Base-by-base conservation (phyloP, 2,888 invertebrate species). In the Sepioteuthis lessoniana region DNA sequence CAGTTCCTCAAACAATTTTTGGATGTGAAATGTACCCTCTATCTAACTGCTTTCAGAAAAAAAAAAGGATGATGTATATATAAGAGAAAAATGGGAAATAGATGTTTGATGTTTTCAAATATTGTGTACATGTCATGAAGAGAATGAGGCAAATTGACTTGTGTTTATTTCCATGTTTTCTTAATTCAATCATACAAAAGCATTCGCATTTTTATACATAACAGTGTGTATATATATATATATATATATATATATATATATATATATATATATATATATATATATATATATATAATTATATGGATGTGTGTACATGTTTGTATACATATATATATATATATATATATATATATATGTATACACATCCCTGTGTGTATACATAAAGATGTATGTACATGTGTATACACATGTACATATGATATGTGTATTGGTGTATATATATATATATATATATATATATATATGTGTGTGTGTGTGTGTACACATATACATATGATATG, bases 91-190 rank as follows among this genome's bases (percentile, higher is more conserved):
- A 76, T 13, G n/a, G 16, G 25, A 1, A 76, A 13, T 16, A n/a
- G n/a, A n/a, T 76, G n/a, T 76, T 76, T 76, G 76, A 76, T 76
- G n/a, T 76, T 76, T 76, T 35, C n/a, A 76, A n/a, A n/a, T 76
- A 0, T 13, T 76, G n/a, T 10, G 10, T 35, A 35, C 13, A 13
- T 76, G n/a, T 76, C n/a, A 35, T 1, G n/a, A 35, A 76, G n/a
- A 35, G n/a, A 76, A n/a, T 76, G 76, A 76, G n/a, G 76, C 76
- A 76, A 76, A 76, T 35, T 76, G n/a, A 76, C 76, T 76, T 13
- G 76, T 13, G 4, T 76, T n/a, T 76, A n/a, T 76, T 5, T 42
- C 10, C 13, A 76, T n/a, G n/a, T 13, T 76, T 76, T 76, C 76
- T 35, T 4, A 76, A 76, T n/a, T 76, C n/a, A 35, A 76, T 76